phyloP scores from a whole-genome alignment of 2,797 vertebrate genomes.

The Rhinatrema bivittatum region DNA sequence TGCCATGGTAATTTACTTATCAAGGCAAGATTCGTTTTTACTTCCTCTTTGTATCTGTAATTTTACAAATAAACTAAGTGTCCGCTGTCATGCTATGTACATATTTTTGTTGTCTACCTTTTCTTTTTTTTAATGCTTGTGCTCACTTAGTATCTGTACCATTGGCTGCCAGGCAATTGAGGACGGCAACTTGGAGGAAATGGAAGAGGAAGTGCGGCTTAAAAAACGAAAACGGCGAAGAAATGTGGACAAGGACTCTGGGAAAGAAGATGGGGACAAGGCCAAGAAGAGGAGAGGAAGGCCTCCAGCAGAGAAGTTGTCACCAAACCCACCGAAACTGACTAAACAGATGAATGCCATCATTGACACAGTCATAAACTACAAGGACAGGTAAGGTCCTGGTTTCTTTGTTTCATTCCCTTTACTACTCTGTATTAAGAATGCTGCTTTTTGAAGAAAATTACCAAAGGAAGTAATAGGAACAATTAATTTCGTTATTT shows the following conservation, averaged over 20 bases:
- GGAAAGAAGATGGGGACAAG: constrained; percentile 82
- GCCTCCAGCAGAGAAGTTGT: constrained; percentile 88
- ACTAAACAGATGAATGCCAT: constrained; percentile 96
- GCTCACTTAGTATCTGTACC: constrained; percentile 13
- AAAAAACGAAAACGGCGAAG: constrained; percentile 92
- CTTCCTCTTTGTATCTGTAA: neutral
- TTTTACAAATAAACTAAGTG: neutral
- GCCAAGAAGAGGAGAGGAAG: constrained; percentile 90
- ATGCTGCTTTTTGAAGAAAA: too few relatives aligned
- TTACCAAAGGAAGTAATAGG: too few relatives aligned
- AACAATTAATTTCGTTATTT: too few relatives aligned
- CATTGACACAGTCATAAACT: constrained; percentile 94
- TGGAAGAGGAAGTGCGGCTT: constrained; percentile 94
- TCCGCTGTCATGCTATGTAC: constrained; percentile 5
- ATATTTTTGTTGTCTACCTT: neutral
- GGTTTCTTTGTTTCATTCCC: accelerated
- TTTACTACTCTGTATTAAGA: too few relatives aligned
- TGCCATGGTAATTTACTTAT: constrained; percentile 6
- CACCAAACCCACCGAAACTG: constrained; percentile 87
- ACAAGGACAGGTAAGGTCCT: constrained; percentile 80
- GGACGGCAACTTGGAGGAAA: constrained; percentile 96
- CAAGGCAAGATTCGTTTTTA: constrained; percentile 2
- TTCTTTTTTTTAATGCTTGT: constrained; percentile 9
- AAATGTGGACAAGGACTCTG: constrained; percentile 80
- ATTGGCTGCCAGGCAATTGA: constrained; percentile 74